Evolutionary conservation across 2,113 vertebrate species (phyloP).

Genomic region (Penelope pileata): DNA sequence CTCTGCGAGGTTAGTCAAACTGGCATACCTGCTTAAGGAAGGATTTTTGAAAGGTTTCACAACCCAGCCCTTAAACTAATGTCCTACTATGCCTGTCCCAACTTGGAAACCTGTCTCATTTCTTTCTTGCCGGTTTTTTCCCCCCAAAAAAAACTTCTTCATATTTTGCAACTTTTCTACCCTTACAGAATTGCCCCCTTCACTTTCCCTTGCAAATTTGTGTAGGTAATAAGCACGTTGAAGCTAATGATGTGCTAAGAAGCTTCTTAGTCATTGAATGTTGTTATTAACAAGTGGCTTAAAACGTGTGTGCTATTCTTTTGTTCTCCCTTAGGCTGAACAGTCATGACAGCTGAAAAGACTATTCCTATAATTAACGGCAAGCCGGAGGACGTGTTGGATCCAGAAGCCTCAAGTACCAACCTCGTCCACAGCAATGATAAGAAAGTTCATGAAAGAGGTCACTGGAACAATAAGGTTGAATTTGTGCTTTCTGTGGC

Average conservation of each 20-base stretch:
- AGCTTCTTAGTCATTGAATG: too few species aligned
- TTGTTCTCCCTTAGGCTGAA: slow-evolving; percentile 75
- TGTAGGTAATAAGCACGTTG: neutral
- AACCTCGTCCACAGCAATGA: slow-evolving; percentile 81
- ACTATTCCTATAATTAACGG: slow-evolving; percentile 93
- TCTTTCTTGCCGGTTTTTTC: neutral
- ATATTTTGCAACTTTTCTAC: neutral
- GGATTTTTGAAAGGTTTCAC: neutral
- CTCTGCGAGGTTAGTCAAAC: neutral
- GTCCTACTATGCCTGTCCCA: accelerated
- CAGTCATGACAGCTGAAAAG: slow-evolving; percentile 97
- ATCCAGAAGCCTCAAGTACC: slow-evolving; percentile 86
- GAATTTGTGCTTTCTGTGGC: slow-evolving; percentile 98
- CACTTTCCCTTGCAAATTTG: neutral
- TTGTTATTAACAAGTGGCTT: neutral
- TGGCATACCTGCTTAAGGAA: neutral
- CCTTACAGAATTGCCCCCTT: neutral
- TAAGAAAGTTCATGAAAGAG: slow-evolving; percentile 91
- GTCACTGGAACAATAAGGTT: slow-evolving; percentile 98
- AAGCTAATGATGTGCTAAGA: neutral
- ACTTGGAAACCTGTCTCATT: neutral
- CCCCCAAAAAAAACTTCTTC: neutral
- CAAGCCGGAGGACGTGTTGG: slow-evolving; percentile 91
- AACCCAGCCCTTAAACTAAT: neutral
- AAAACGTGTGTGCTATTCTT: neutral